Evolutionary conservation across 1,140 invertebrate genomes (phyloP).

Genomic region (Hyles vespertilio): DNA sequence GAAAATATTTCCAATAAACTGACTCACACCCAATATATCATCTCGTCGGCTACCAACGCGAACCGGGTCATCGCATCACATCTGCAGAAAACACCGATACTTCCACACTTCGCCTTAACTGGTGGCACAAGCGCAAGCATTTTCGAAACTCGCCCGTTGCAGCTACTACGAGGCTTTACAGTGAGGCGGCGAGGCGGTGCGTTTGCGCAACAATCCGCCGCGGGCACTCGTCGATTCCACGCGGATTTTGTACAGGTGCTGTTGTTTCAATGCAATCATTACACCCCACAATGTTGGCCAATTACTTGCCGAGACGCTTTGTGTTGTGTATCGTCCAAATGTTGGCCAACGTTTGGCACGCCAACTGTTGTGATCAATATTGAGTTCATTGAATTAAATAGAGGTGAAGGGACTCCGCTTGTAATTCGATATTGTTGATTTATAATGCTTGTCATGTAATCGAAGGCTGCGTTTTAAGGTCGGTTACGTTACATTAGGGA

Average conservation of each 20-base stretch:
- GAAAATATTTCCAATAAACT: no score
- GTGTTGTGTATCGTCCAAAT: no score
- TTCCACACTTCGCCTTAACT: constrained; percentile 12
- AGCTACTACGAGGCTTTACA: not conserved
- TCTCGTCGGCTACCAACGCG: no score
- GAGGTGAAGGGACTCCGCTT: no score
- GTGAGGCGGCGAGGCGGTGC: constrained; percentile 24
- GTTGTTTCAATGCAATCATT: constrained; percentile 44
- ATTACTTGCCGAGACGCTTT: constrained; percentile 12
- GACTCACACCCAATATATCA: no score
- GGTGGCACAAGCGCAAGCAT: constrained; percentile 24
- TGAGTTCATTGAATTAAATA: constrained; percentile 10
- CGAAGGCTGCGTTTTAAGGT: no score
- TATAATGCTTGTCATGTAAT: no score
- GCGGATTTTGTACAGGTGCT: constrained; percentile 67
- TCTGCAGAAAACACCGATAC: no score
- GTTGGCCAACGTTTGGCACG: constrained; percentile 9
- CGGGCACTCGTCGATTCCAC: constrained; percentile 53
- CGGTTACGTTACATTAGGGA: no score
- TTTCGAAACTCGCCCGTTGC: constrained; percentile 45
- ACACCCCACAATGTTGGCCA: constrained; percentile 36
- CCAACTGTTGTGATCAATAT: constrained; percentile 12
- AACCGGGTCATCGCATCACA: no score
- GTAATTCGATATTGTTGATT: no score
- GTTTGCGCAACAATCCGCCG: constrained; percentile 44